Evolutionary conservation across 2,797 vertebrate species (phyloP).

Genomic region (Lutjanus argentimaculatus): DNA sequence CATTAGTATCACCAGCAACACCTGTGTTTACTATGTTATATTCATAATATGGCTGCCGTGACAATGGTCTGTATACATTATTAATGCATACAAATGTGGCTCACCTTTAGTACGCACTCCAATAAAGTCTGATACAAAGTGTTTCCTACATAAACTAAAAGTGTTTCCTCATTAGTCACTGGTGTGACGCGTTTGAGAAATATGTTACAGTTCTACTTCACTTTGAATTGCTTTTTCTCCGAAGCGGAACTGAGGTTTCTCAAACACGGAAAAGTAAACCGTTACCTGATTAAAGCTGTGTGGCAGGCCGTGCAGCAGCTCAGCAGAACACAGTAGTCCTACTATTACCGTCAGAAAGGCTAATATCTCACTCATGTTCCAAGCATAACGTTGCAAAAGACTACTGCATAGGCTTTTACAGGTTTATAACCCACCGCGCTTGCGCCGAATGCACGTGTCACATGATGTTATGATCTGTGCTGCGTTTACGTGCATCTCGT

Average conservation of each 20-base stretch:
- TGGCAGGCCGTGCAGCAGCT: conserved; percentile 25
- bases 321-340: rapidly evolving
- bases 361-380: conserved; percentile 19
- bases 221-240: neutral
- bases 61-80: too few relatives aligned
- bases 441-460: conserved; percentile 5
- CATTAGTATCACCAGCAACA: too few relatives aligned
- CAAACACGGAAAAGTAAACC: rapidly evolving
- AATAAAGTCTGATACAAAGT: too few relatives aligned
- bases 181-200: neutral
- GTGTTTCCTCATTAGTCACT: neutral
- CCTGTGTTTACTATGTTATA: too few relatives aligned
- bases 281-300: conserved; percentile 50
- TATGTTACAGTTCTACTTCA: too few relatives aligned
- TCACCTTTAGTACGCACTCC: neutral
- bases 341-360: neutral
- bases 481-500: conserved; percentile 36
- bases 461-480: conserved; percentile 47
- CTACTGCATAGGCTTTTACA: rapidly evolving
- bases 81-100: neutral
- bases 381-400: rapidly evolving
- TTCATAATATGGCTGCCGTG: too few relatives aligned
- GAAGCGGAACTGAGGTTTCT: neutral
- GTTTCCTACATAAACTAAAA: neutral
- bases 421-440: neutral